Evolutionary conservation across 2,888 invertebrate genomes (phyloP).

Genomic region (Agonopterix alstromeriana): DNA sequence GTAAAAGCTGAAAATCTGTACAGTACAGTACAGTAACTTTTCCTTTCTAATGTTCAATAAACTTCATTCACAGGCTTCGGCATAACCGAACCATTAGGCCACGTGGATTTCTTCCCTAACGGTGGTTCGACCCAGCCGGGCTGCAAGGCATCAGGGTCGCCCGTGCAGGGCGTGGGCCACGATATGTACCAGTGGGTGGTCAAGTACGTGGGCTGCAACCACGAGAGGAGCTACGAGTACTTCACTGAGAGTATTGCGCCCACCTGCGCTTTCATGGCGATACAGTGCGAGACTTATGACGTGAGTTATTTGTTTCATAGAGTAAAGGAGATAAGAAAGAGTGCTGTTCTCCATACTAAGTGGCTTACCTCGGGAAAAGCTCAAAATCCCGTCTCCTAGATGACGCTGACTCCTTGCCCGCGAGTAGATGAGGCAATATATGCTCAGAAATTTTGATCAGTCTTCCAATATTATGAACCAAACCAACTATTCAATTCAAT

Average conservation of each 20-base stretch:
- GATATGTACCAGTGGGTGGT: slow-evolving; percentile 68
- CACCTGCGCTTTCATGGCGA: slow-evolving; percentile 85
- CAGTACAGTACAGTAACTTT: neutral
- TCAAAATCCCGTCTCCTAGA: no score
- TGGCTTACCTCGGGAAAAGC: no score
- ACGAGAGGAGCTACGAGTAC: slow-evolving; percentile 88
- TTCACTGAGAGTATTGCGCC: slow-evolving; percentile 90
- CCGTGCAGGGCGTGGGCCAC: slow-evolving; percentile 21
- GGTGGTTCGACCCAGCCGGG: slow-evolving; percentile 85
- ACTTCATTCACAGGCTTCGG: slow-evolving; percentile 78
- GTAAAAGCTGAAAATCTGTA: neutral
- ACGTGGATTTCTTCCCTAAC: slow-evolving; percentile 95
- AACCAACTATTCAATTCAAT: no score
- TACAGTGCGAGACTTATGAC: slow-evolving; percentile 87
- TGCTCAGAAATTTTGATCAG: no score
- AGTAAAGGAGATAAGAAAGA: no score
- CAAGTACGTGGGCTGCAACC: slow-evolving; percentile 89
- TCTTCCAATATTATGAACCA: no score
- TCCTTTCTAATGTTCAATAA: no score
- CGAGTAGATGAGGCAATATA: no score
- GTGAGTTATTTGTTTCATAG: slow-evolving; percentile 43
- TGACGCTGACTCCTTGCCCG: no score
- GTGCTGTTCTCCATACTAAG: no score
- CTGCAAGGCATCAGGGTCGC: slow-evolving; percentile 39
- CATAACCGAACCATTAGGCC: slow-evolving; percentile 87